These are phyloP conservation scores for Porites lutea DNA, from an alignment of 64 coral and sea anemone genomes.

Conservation along the genomic window DNA sequence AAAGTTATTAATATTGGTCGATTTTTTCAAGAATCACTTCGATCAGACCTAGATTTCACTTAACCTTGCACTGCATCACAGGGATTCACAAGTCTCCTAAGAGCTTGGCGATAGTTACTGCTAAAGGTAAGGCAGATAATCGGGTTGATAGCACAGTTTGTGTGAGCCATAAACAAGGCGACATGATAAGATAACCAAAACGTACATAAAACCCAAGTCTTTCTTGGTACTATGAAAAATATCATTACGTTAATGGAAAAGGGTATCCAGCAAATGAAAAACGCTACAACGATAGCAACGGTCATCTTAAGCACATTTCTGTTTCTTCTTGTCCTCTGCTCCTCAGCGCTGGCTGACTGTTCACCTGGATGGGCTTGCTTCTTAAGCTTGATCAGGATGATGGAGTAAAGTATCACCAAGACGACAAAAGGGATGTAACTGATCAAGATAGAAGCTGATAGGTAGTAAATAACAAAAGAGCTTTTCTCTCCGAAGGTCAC, in stretches of 20 bases:
- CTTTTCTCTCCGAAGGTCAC: not conserved
- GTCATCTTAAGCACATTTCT: constrained; percentile 41
- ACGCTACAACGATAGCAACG: constrained; percentile 15
- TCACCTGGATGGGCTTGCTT: not conserved
- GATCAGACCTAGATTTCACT: no score
- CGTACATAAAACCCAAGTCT: no score
- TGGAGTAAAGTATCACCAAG: constrained; percentile 5
- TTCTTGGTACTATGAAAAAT: not conserved
- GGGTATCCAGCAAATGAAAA: constrained; percentile 23
- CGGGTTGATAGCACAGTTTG: not conserved
- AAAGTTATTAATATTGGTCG: no score
- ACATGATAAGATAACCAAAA: not conserved
- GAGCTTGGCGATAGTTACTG: not conserved
- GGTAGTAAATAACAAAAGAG: not conserved
- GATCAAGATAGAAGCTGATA: not conserved
- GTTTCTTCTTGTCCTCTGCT: not conserved
- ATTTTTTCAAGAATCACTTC: no score
- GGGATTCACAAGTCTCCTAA: not conserved
- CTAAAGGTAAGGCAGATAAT: not conserved
- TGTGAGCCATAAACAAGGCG: not conserved
- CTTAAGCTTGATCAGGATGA: constrained; percentile 19
- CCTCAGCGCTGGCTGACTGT: not conserved
- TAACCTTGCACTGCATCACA: not conserved
- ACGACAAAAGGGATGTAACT: not conserved
- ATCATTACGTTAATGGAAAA: not conserved